Evolutionary conservation across 2,888 invertebrate species (phyloP), one percentile per base, ranked within the genome.

Genomic region (Anticlea derivata): DNA sequence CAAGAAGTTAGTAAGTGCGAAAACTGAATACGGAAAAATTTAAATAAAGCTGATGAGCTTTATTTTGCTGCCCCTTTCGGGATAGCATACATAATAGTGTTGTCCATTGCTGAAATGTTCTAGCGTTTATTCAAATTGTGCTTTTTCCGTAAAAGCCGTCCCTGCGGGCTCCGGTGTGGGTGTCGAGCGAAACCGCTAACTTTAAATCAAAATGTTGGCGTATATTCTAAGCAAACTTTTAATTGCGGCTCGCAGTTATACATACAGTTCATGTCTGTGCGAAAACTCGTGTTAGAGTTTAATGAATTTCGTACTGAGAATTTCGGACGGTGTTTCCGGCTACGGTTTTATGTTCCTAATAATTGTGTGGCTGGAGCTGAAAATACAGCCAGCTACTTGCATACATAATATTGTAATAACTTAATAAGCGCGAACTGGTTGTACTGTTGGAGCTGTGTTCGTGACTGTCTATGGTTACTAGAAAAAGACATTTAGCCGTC

Each of bases 131-230:
- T 51, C 39, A 53, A 58, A 55, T 38, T 46, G 44, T 47, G 46
- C 27, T 52, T 55, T 51, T 44, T 56, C 58, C 59, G 67, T 64
- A 65, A 70, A 73, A 68, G 65, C 57, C 46, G 55, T 52, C 39
- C 58, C 51, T 51, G 43, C 23, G 37, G 43, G 24, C 20, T 34
- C 41, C 39, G 39, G 30, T 46, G 57, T 63, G 68, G 68, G 73
- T 70, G 76, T 70, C 66, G 69, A 68, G 57, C 64, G 63, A 58
- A 75, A 73, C 78, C 77, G 66, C 77, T 66, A 86, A 86, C 80
- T 87, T 82, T 85, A 82, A 83, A 86, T 86, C 83, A 84, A 83
- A 87, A 83, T 78, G 79, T 83, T 80, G 68, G 75, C 79, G 75
- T 79, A 80, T 83, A 83, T 80, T 73, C 78, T 66, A 68, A 74